A percentile compares a stretch with the other conserved stretches of the same genome.
phyloP scores from a whole-genome alignment of 2,113 vertebrate species.

The Malurus elegans region DNA sequence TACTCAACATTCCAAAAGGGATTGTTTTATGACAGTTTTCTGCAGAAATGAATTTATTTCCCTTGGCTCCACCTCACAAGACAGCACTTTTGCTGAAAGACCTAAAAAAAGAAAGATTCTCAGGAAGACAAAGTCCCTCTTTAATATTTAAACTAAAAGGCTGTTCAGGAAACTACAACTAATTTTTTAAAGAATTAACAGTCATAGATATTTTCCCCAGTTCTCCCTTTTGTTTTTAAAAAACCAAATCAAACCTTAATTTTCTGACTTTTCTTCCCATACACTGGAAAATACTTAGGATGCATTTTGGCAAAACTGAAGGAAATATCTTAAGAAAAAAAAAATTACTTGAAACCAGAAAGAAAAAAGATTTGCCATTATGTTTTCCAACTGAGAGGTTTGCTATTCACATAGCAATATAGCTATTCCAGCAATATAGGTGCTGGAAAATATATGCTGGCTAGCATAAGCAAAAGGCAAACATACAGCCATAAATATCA shows the following conservation, averaged over 20 bases:
- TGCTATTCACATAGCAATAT: neutral
- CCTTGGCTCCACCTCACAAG: neutral
- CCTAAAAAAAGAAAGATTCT: neutral
- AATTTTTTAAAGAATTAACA: slow-evolving; percentile 25
- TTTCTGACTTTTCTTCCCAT: neutral
- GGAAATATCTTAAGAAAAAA: slow-evolving; percentile 14
- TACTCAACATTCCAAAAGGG: neutral
- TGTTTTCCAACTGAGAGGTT: neutral
- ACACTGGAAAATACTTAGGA: neutral
- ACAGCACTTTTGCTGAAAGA: neutral
- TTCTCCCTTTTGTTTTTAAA: neutral
- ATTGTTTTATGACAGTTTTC: neutral
- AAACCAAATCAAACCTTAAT: neutral
- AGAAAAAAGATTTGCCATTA: neutral
- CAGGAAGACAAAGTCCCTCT: neutral
- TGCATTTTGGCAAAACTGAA: slow-evolving; percentile 1
- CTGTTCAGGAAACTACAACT: neutral
- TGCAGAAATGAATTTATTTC: neutral
- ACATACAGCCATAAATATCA: neutral
- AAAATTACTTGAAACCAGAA: neutral
- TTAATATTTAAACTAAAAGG: neutral
- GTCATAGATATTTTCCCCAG: neutral
- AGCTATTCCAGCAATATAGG: neutral
- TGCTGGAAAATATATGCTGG: neutral
- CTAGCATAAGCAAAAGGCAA: neutral